phyloP scores from a whole-genome alignment of 2,113 vertebrate genomes.

The Oryzias woworae region DNA sequence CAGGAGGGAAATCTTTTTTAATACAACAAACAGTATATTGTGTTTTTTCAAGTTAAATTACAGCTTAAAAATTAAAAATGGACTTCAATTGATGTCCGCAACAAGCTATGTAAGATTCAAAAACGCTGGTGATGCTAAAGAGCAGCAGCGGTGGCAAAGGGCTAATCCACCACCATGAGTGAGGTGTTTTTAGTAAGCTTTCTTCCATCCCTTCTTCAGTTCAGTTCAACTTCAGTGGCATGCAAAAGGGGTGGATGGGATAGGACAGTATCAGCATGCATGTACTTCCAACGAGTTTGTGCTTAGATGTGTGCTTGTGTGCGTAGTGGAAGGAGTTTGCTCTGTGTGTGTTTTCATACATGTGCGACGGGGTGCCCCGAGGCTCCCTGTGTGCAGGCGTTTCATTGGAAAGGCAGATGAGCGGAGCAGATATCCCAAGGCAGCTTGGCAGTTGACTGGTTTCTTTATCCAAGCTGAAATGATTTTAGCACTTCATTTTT shows the following conservation, averaged over 20 bases:
- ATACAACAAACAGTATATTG: too few relatives aligned
- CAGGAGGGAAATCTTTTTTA: too few relatives aligned
- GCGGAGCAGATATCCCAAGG: slow-evolving; percentile 85
- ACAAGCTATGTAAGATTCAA: slow-evolving; percentile 21
- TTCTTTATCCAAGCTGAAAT: slow-evolving; percentile 90
- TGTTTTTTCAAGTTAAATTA: too few relatives aligned
- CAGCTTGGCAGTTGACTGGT: slow-evolving; percentile 64
- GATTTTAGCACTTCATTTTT: slow-evolving; percentile 82
- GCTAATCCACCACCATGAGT: slow-evolving; percentile 39
- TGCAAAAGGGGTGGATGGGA: slow-evolving; percentile 28
- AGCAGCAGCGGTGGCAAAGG: slow-evolving; percentile 33
- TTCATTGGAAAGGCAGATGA: slow-evolving; percentile 84
- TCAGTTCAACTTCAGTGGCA: slow-evolving; percentile 23
- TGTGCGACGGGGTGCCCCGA: slow-evolving; percentile 68
- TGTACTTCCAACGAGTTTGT: slow-evolving; percentile 19
- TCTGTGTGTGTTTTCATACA: too few relatives aligned
- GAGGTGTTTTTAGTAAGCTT: too few relatives aligned
- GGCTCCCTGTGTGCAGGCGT: slow-evolving; percentile 78
- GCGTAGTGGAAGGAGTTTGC: not conserved
- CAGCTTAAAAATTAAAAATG: too few relatives aligned
- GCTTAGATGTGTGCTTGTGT: slow-evolving; percentile 14
- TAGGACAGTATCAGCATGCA: slow-evolving; percentile 2
- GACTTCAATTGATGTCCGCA: not conserved
- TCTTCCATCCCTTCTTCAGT: too few relatives aligned
- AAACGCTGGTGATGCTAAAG: not conserved